Base-by-base conservation (phyloP, 2,888 invertebrate genomes). In the Helicoverpa assulta region DNA sequence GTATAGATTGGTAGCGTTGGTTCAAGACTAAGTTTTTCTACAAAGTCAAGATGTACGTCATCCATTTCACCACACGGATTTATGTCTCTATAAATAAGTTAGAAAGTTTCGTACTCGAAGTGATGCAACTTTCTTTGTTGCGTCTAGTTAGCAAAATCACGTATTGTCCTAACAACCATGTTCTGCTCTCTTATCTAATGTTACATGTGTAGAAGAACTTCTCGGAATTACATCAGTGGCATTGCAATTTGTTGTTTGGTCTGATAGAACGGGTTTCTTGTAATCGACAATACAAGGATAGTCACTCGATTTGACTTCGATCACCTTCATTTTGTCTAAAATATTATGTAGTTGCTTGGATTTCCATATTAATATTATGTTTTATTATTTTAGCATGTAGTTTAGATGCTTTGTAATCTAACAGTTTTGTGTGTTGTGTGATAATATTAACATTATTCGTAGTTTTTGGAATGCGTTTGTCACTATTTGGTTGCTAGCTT, bases 241-340 rank as follows among this genome's bases (percentile, higher is more conserved):
- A 78, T 75, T 57, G 66, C 74, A 70, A 76, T 80, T 62, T 68
- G 80, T 80, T 77, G 78, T 74, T 72, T 26, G 14, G 37, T 60
- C 51, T 56, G 56, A 68, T 73, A 70, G 67, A 73, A 68, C 61
- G 58, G 33, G 52, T 67, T 29, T 64, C 40, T 60, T 68, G 53
- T 65, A 68, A 70, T 57, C 14, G 64, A 33, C 26, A 60, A 62
- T 53, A 66, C 56, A 12, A 54, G 53, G 79, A 75, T 78, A 37
- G 50, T 70, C 70, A 67, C 61, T 53, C 29, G 60, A 21, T n/a
- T 52, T 29, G 5, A 37, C 37, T 37, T 37, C 43, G 55, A 74
- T 67, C 57, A 52, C 55, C 52, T 47, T 73, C 61, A 76, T 79
- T 43, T 79, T 64, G 68, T 65, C 76, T 61, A 74, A 74, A 69